Evolutionary conservation across 2,797 vertebrate species (phyloP).

Genomic region (Denticeps clupeoides): DNA sequence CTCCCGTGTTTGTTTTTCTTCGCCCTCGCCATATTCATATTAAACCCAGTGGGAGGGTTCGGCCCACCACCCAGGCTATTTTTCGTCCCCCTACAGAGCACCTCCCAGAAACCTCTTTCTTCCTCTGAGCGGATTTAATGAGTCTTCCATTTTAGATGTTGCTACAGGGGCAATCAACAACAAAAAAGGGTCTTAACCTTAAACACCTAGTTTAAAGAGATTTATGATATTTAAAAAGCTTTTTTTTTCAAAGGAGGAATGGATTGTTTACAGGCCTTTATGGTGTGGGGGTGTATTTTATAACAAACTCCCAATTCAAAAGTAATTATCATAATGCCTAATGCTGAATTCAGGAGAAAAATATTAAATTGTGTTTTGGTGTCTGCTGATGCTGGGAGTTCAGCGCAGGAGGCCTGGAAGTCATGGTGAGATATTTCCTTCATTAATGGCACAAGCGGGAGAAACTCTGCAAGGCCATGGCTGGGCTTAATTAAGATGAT

Average conservation of each 20-base stretch:
- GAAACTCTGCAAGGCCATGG: background rate
- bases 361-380: no score
- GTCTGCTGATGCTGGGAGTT: no score
- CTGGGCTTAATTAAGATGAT: background rate
- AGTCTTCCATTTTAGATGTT: background rate
- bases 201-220: background rate
- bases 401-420: background rate
- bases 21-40: background rate
- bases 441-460: background rate
- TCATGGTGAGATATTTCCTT: background rate
- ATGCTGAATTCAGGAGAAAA: no score
- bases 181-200: background rate
- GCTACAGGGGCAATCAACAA: background rate
- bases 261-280: no score
- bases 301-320: no score
- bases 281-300: no score
- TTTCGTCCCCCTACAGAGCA: conserved; percentile 2
- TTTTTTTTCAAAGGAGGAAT: no score
- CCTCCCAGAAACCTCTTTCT: background rate
- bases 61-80: background rate
- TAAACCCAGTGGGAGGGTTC: background rate
- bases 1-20: background rate
- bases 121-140: conserved; percentile 2
- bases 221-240: no score
- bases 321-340: no score